phyloP scores from a whole-genome alignment of 2,113 vertebrate species.

The Dromas ardeola region DNA sequence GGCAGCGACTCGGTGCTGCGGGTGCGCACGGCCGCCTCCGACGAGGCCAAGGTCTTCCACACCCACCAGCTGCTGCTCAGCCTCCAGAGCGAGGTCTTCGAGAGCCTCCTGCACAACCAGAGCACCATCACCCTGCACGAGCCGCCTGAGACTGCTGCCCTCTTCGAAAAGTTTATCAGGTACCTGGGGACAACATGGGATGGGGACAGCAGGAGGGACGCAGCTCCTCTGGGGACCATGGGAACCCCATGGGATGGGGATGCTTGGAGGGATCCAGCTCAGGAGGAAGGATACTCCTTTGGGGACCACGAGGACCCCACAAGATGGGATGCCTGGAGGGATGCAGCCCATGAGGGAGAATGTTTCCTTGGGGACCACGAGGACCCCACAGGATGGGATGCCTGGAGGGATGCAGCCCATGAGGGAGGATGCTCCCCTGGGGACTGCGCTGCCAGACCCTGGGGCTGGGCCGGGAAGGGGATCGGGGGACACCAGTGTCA shows the following conservation, averaged over 20 bases:
- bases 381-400: accelerated
- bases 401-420: too few species aligned
- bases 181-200: background rate
- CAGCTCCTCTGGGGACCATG: background rate
- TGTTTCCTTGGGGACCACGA: too few species aligned
- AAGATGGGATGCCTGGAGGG: background rate
- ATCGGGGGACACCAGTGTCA: accelerated
- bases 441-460: accelerated
- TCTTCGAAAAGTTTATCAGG: conserved; percentile 94
- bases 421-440: background rate
- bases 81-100: conserved; percentile 87
- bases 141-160: conserved; percentile 75
- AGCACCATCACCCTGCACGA: conserved; percentile 81
- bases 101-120: conserved; percentile 80
- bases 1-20: conserved; percentile 85
- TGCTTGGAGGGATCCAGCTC: background rate
- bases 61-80: conserved; percentile 85
- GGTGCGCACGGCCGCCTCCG: conserved; percentile 80
- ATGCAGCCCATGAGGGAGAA: background rate
- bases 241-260: accelerated
- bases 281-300: accelerated
- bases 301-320: background rate
- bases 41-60: conserved; percentile 90
- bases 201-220: background rate
- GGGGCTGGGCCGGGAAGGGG: background rate